Base-by-base conservation (phyloP, 2,113 vertebrate species). In the Triplophysa siluroides region DNA sequence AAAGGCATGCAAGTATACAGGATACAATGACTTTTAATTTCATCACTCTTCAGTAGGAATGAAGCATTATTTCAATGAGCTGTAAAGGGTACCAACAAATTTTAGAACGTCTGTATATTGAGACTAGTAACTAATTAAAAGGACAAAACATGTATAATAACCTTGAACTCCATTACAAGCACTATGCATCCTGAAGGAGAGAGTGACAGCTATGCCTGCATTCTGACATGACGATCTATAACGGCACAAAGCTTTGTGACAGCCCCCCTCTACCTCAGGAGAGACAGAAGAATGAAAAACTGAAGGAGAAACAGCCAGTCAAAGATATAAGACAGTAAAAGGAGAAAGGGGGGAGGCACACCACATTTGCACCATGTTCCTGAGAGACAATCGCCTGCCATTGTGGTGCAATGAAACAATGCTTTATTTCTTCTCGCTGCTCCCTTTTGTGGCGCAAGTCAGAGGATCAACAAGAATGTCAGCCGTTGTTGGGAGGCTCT, bases 181-280 rank as follows among this genome's bases (percentile, higher is more conserved):
- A 62, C 71, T 71, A 67, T 70, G 88, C 76, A 86, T 85, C 52
- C 85, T 64, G 50, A 81, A 83, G 81, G 82, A 83, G 70, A 67
- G 78, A 26, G 79, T 83, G 89, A 87, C 88, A 86, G 82, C 83
- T 81, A 83, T 84, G 85, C 80, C 83, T 80, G 84, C 81, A 87
- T 83, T 91, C 88, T 88, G 90, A 92, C 87, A 78, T 81, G 81
- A 83, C 84, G 54, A 91, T 91, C 88, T 87, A 91, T 91, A 91
- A 89, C 73, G 7, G 19, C 78, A 85, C 85, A 86, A 83, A 85
- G 83, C 79, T 14, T 62, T 62, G 84, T 88, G 90, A 91, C 90
- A 90, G 86, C 63, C 64, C 85, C 74, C 84, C 62, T 80, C 62
- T 72, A 61, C 87, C 87, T 78, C 71, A 66, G 82, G 84, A 86